phyloP scores from a whole-genome alignment of 2,888 invertebrate genomes.

The Tetropium fuscum region DNA sequence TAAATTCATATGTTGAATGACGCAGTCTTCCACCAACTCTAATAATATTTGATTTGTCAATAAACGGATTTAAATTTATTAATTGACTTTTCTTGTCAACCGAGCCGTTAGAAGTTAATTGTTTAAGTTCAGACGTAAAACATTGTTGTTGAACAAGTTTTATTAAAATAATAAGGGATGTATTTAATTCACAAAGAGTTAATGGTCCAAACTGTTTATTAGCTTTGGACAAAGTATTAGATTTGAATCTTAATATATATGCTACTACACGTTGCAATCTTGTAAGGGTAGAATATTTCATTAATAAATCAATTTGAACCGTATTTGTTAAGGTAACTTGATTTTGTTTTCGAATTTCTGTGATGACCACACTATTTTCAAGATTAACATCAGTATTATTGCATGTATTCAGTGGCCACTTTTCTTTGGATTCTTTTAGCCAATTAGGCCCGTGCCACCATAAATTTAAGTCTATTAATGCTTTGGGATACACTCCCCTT shows the following conservation, averaged over 20 bases:
- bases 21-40: constrained; percentile 36
- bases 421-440: background rate
- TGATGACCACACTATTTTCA: background rate
- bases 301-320: background rate
- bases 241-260: constrained; percentile 6
- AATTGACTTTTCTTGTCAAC: constrained; percentile 10
- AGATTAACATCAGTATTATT: background rate
- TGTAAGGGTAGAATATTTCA: constrained; percentile 4
- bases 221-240: background rate
- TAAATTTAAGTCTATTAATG: background rate
- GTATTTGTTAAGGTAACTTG: background rate
- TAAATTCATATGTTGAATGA: constrained; percentile 7
- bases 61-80: constrained; percentile 27
- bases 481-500: constrained; percentile 1
- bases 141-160: background rate
- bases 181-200: background rate
- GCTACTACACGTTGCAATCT: constrained; percentile 6
- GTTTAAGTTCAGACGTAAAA: background rate
- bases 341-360: background rate
- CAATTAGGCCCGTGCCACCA: constrained; percentile 14
- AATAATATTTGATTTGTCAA: constrained; percentile 23
- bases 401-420: constrained; percentile 2
- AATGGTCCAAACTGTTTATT: background rate
- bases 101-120: background rate
- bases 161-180: background rate